These are phyloP conservation scores for Pedetes capensis DNA, from an alignment of 2,113 vertebrate species.

Conservation along the genomic window DNA sequence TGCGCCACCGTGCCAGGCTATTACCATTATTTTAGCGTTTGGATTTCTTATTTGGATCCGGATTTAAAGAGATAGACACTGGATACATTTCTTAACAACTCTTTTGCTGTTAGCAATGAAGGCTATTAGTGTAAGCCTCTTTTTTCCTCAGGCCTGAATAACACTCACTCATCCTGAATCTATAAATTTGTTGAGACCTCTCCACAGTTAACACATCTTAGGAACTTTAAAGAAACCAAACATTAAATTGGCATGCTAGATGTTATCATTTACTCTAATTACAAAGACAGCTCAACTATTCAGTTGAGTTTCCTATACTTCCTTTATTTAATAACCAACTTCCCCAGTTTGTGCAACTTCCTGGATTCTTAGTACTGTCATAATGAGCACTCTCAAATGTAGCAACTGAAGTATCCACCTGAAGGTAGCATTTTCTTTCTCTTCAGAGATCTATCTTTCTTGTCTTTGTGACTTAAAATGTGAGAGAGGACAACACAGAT, in stretches of 20 bases:
- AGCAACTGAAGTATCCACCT: background rate
- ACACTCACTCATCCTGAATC: slow-evolving; percentile 34
- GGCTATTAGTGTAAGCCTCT: background rate
- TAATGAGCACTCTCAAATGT: slow-evolving; percentile 25
- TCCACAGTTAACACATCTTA: slow-evolving; percentile 24
- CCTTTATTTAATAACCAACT: slow-evolving; percentile 69
- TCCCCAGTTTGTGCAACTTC: slow-evolving; percentile 66
- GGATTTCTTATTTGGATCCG: slow-evolving; percentile 7
- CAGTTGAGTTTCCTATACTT: slow-evolving; percentile 49
- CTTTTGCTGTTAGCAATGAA: background rate
- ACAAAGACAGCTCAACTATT: slow-evolving; percentile 59
- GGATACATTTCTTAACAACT: background rate
- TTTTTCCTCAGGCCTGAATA: slow-evolving; percentile 59
- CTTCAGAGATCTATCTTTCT: background rate
- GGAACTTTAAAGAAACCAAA: slow-evolving; percentile 36
- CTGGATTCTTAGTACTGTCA: slow-evolving; percentile 55
- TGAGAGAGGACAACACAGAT: background rate
- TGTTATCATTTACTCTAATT: slow-evolving; percentile 57
- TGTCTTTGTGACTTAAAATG: background rate
- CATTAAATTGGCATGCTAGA: slow-evolving; percentile 34
- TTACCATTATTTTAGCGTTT: background rate
- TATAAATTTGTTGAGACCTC: slow-evolving; percentile 38
- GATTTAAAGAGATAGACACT: slow-evolving; percentile 9
- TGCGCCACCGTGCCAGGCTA: too few species aligned
- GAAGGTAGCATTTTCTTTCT: background rate